Conservation (phyloP, 2,888 invertebrate genomes). For the Lottia gigantea region DNA sequence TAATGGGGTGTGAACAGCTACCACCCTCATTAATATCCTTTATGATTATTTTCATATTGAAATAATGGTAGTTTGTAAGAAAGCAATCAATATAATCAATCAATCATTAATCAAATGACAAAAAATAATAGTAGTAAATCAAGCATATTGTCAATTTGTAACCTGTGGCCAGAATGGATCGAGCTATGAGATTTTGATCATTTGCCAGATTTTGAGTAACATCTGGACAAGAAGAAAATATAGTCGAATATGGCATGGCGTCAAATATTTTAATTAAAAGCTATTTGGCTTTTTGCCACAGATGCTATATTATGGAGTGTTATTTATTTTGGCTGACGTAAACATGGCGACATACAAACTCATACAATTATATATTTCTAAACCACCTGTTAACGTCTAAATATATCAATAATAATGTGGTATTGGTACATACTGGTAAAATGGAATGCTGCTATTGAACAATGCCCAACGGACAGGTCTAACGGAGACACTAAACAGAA, state of each 20-base stretch:
- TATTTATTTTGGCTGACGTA: conserved; percentile 11
- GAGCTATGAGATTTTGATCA: conserved; percentile 1
- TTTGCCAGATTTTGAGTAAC: conserved; percentile 20
- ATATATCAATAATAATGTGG: no score
- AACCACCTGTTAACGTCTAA: not conserved
- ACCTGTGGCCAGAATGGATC: no score
- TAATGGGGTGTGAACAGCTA: conserved; percentile 20
- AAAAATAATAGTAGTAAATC: no score
- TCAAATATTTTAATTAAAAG: conserved; percentile 23
- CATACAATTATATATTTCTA: not conserved
- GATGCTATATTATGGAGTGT: conserved; percentile 7
- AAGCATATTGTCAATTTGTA: no score
- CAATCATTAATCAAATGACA: no score
- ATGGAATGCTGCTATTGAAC: no score
- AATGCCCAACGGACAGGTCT: no score
- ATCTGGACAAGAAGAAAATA: conserved; percentile 15
- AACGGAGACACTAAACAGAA: no score
- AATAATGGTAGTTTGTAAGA: no score
- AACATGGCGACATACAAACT: conserved; percentile 4
- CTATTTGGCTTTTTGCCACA: conserved; percentile 9
- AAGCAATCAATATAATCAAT: no score
- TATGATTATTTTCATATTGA: not conserved
- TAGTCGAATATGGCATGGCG: conserved; percentile 16
- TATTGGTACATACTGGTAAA: no score
- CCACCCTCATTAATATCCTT: conserved; percentile 5